phyloP scores from a whole-genome alignment of 2,888 invertebrate species.

The Rhamphomyia laevipes region DNA sequence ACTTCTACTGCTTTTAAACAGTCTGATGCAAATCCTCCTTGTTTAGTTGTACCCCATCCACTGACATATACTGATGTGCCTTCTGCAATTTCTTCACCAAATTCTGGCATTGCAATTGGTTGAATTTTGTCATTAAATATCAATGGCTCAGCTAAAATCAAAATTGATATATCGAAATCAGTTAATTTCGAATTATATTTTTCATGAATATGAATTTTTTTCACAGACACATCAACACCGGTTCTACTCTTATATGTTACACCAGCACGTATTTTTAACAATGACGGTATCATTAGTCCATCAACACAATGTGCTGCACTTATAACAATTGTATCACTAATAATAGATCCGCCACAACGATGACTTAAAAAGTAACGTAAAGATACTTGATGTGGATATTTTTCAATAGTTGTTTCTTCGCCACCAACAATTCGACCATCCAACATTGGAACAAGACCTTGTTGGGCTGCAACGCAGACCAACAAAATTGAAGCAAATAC shows the following conservation, averaged over 20 bases:
- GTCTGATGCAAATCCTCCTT: not conserved
- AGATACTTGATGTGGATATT: conserved; percentile 39
- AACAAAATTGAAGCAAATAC: too few relatives aligned
- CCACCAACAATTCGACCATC: conserved; percentile 39
- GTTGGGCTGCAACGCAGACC: not conserved
- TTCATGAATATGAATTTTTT: conserved; percentile 22
- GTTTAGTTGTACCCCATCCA: conserved; percentile 1
- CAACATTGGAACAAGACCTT: conserved; percentile 8
- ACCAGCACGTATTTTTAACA: conserved; percentile 32
- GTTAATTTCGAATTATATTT: conserved; percentile 26
- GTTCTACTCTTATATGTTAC: conserved; percentile 26
- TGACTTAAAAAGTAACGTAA: conserved; percentile 29
- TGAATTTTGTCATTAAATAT: not conserved
- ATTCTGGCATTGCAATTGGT: not conserved
- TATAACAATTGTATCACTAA: conserved; percentile 26
- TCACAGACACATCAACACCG: conserved; percentile 31
- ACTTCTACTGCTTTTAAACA: conserved; percentile 1
- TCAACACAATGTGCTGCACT: conserved; percentile 39
- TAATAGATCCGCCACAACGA: conserved; percentile 39
- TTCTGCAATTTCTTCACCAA: conserved; percentile 1
- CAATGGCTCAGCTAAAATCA: conserved; percentile 15
- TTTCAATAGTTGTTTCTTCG: conserved; percentile 28
- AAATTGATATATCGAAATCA: conserved; percentile 36
- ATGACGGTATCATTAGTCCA: conserved; percentile 6
- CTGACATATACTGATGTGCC: conserved; percentile 1